Base-by-base conservation (phyloP, 92 coral and sea anemone genomes). In the Epizoanthus ramosus region DNA sequence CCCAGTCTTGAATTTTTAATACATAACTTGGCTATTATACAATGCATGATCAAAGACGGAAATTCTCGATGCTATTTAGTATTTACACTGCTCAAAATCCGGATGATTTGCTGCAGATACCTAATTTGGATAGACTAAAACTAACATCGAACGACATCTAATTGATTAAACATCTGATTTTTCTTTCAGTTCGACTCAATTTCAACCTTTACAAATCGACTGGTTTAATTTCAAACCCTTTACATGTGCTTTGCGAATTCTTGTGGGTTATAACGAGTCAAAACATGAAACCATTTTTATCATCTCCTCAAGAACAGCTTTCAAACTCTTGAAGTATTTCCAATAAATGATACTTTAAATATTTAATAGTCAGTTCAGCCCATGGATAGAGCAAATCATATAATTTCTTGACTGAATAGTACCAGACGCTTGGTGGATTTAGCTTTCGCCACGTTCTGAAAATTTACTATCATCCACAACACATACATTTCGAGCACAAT, bases 241-340 rank as follows among this genome's bases (percentile, higher is more conserved):
- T 77, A 60, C 58, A 77, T 77, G 82, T 77, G 82, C 82, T 77
- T 77, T 39, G 37, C 41, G 82, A 63, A 77, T 77, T 77, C 82
- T 69, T 77, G 82, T 37, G 71, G 82, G 58, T 33, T 69, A 23
- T 14, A 77, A 77, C 82, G 82, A 63, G 82, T 57, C 82, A 60
- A 41, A 60, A 77, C 71, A 77, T 41, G 82, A 77, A 77, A 77
- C 21, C 39, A 16, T 63, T 60, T 60, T 61, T 22, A 57, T 41
- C 72, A 33, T 43, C 25, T 57, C 64, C 54, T 9, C 12, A 43
- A 39, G 70, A 43, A 12, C 59, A 43, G 59, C 39, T 43, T 43
- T 50, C 35, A 68, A 61, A 37, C 71, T 61, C 80, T 61, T 77
- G 82, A 77, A 77, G 59, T 77, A 77, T 77, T 60, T 57, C 70